Percentiles rank a stretch among this genome's conserved stretches.
Conservation (phyloP, 2,888 invertebrate genomes). For the Calameuta idolon region DNA sequence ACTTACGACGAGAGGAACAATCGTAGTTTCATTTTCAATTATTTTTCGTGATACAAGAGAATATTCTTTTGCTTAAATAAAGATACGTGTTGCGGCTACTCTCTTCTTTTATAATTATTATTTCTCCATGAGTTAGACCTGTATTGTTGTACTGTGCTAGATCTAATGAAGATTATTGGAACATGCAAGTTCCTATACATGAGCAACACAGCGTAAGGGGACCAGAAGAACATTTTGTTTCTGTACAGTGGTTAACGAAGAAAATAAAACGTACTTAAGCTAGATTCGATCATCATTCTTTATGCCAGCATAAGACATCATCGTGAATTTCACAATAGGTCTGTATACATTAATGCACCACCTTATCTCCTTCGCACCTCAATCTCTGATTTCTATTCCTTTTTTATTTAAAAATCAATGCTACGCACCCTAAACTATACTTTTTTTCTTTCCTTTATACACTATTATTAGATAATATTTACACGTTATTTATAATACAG, state of each 20-base stretch:
- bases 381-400: conserved; percentile 22
- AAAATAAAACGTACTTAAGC: background rate
- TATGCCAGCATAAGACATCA: conserved; percentile 27
- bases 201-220: background rate
- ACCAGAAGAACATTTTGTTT: background rate
- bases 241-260: conserved; percentile 1
- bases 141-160: too few species aligned
- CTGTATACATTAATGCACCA: background rate
- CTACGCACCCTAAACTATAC: conserved; percentile 35
- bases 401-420: conserved; percentile 37
- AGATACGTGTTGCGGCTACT: background rate
- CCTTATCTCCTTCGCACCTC: background rate
- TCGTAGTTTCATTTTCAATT: background rate
- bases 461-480: conserved; percentile 51
- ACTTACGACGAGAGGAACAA: background rate
- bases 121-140: background rate
- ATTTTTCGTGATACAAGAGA: background rate
- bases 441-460: conserved; percentile 40
- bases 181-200: background rate
- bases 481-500: conserved; percentile 55
- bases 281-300: conserved; percentile 15
- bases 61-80: background rate
- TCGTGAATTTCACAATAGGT: conserved; percentile 25
- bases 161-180: background rate
- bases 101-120: background rate